phyloP scores from a whole-genome alignment of 2,113 vertebrate genomes.

The Polyodon spathula region DNA sequence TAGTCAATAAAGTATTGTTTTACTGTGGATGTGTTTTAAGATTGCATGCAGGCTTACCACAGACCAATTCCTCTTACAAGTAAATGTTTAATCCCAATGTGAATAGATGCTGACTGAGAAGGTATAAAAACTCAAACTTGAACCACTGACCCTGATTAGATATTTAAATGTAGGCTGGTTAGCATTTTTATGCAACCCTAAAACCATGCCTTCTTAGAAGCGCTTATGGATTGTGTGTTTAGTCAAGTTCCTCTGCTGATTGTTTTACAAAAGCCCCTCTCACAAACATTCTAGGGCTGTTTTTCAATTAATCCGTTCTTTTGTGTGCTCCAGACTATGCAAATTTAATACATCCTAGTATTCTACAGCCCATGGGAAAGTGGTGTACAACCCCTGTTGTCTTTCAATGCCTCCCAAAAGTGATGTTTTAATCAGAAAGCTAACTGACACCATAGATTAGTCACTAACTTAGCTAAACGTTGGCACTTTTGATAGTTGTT shows the following conservation, averaged over 20 bases:
- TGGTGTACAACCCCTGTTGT: constrained; percentile 87
- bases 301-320: constrained; percentile 98
- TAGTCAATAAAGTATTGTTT: no score
- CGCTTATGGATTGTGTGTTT: constrained; percentile 69
- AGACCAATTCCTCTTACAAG: no score
- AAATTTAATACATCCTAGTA: constrained; percentile 93
- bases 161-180: no score
- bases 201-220: no score
- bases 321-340: constrained; percentile 92
- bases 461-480: constrained; percentile 53
- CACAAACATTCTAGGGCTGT: constrained; percentile 67
- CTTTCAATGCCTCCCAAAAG: constrained; percentile 76
- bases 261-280: constrained; percentile 77
- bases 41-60: no score
- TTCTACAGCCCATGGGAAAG: constrained; percentile 86
- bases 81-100: no score
- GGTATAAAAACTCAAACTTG: no score
- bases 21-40: no score
- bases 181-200: no score
- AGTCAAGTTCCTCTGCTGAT: constrained; percentile 78
- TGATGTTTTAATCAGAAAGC: constrained; percentile 97
- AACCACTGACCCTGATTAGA: no score
- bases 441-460: constrained; percentile 74
- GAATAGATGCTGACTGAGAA: no score
- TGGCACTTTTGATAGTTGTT: constrained; percentile 45